A percentile compares a stretch with the other conserved stretches of the same genome.
Conservation (phyloP, 2,113 vertebrate genomes). For the Anhinga anhinga region DNA sequence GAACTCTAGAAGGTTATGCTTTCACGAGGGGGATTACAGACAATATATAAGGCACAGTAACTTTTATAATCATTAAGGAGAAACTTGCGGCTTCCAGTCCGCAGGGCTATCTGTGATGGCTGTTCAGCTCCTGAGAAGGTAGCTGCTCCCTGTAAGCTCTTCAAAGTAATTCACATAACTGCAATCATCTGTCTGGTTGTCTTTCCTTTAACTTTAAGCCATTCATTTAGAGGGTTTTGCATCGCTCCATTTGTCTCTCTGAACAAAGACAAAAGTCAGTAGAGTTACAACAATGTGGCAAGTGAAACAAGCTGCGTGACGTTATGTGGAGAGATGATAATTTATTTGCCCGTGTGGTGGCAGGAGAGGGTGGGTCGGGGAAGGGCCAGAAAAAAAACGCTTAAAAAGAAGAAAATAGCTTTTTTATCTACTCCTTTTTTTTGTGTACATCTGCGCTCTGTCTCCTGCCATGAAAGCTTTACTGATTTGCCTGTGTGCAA, state of each 20-base stretch:
- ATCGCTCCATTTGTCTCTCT: neutral
- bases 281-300: neutral
- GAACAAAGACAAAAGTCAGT: neutral
- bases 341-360: neutral
- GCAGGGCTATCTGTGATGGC: neutral
- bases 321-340: neutral
- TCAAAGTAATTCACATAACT: neutral
- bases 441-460: neutral
- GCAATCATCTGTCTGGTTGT: neutral
- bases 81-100: neutral
- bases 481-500: neutral
- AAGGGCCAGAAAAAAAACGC: neutral
- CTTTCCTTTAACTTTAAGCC: neutral
- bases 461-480: neutral
- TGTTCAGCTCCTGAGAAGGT: neutral
- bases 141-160: neutral
- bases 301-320: fast-evolving
- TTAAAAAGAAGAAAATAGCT: neutral
- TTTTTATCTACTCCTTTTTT: neutral
- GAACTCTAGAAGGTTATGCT: neutral
- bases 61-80: neutral
- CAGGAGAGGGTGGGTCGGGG: neutral
- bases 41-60: neutral
- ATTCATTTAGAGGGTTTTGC: neutral
- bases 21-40: neutral